Evolutionary conservation across 1,140 invertebrate genomes (phyloP).

Genomic region (Zaprionus ornatus): DNA sequence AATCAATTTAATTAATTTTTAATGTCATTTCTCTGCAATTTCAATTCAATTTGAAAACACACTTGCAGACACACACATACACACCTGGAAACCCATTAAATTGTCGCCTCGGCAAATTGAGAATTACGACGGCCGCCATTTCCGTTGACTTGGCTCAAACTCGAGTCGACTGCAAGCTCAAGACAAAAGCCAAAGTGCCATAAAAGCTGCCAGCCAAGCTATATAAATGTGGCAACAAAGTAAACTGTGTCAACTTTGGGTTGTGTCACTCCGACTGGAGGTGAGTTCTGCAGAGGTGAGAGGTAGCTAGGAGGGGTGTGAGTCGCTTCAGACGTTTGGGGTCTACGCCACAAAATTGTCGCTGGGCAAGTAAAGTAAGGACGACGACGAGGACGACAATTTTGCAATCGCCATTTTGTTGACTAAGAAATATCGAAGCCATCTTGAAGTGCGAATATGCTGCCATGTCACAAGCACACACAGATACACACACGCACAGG

Average conservation of each 20-base stretch:
- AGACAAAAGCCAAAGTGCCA: conserved; percentile 79
- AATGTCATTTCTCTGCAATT: conserved; percentile 77
- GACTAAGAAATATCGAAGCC: conserved; percentile 82
- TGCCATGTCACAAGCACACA: conserved; percentile 57
- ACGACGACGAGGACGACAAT: conserved; percentile 61
- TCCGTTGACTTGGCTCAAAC: conserved; percentile 46
- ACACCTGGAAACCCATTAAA: conserved; percentile 78
- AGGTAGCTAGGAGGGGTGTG: not conserved
- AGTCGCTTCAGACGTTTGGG: not conserved
- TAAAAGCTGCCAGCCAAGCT: conserved; percentile 78
- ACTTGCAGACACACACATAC: conserved; percentile 38
- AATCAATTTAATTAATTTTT: conserved; percentile 82
- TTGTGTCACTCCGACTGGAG: conserved; percentile 13
- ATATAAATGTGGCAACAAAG: conserved; percentile 82
- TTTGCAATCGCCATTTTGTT: conserved; percentile 81
- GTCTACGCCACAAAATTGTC: conserved; percentile 58
- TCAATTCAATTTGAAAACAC: conserved; percentile 78
- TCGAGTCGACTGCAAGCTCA: conserved; percentile 57
- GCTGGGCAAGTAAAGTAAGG: conserved; percentile 56
- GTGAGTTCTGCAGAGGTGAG: not conserved
- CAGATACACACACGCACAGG: conserved; percentile 37
- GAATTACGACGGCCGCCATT: conserved; percentile 71
- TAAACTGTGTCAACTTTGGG: conserved; percentile 77
- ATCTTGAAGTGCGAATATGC: conserved; percentile 79
- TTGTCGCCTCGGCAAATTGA: conserved; percentile 80